Conservation (phyloP, 1,140 invertebrate genomes). For the Procambarus virginalis region DNA sequence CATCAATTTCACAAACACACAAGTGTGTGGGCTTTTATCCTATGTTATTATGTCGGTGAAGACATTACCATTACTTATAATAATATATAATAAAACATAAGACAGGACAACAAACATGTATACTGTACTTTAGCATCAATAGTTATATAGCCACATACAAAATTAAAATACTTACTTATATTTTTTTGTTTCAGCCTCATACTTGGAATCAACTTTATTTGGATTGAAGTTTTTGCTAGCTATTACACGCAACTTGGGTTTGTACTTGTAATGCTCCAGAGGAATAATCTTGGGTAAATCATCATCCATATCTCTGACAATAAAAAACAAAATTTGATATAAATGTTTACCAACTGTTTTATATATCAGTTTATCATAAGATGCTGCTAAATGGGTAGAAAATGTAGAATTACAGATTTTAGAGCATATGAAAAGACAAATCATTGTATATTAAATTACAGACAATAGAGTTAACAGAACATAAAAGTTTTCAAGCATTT, state of each 20-base stretch:
- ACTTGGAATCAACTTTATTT: slow-evolving; percentile 12
- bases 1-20: no score
- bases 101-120: no score
- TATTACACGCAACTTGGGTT: neutral
- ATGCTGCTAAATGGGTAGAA: no score
- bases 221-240: slow-evolving; percentile 39
- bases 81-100: no score
- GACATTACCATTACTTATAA: neutral
- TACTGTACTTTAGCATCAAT: neutral
- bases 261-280: slow-evolving; percentile 14
- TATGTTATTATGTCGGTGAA: neutral
- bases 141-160: neutral
- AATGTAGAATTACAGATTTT: no score
- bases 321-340: neutral
- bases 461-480: no score
- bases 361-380: no score
- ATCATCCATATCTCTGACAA: neutral
- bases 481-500: no score
- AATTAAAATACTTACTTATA: slow-evolving; percentile 17
- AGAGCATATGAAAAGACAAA: no score
- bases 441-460: no score
- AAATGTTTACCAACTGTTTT: no score
- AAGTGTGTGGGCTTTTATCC: no score
- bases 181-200: neutral
- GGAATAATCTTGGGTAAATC: neutral